Evolutionary conservation across 2,888 invertebrate species (phyloP).

Genomic region (Marronus borbonicus): DNA sequence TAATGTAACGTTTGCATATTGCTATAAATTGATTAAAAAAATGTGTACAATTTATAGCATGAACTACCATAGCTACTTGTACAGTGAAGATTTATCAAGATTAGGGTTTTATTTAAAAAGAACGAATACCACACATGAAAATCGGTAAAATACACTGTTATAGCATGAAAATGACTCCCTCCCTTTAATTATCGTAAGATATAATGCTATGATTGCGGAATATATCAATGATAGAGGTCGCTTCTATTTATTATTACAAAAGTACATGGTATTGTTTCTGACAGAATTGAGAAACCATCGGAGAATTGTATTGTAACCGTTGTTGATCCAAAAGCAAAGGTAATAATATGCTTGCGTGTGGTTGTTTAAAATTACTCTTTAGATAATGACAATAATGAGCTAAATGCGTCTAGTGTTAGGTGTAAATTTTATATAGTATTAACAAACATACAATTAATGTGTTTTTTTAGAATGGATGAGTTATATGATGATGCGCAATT

Average conservation of each 20-base stretch:
- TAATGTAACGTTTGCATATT: too few species aligned
- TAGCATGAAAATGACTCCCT: conserved; percentile 95
- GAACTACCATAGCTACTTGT: too few species aligned
- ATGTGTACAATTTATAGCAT: too few species aligned
- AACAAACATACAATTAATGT: not conserved
- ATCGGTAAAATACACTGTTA: conserved; percentile 58
- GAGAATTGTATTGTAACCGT: conserved; percentile 97
- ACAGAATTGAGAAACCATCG: conserved; percentile 94
- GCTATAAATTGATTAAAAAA: too few species aligned
- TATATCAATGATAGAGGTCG: conserved; percentile 85
- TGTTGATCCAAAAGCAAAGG: conserved; percentile 95
- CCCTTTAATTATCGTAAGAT: conserved; percentile 93
- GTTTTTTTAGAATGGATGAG: conserved; percentile 87
- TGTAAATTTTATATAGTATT: conserved; percentile 60
- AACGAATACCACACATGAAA: too few species aligned
- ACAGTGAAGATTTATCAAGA: too few species aligned
- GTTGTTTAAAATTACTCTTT: conserved; percentile 95
- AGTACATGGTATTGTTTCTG: conserved; percentile 97
- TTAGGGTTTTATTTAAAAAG: too few species aligned
- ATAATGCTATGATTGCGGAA: conserved; percentile 98
- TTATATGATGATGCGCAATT: conserved; percentile 94
- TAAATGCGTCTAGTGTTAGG: conserved; percentile 91
- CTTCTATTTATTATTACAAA: conserved; percentile 91
- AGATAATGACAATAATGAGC: conserved; percentile 93
- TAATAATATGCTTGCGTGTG: conserved; percentile 92